Conservation (phyloP, 2,113 vertebrate species). For the Chamaetylas fuelleborni region DNA sequence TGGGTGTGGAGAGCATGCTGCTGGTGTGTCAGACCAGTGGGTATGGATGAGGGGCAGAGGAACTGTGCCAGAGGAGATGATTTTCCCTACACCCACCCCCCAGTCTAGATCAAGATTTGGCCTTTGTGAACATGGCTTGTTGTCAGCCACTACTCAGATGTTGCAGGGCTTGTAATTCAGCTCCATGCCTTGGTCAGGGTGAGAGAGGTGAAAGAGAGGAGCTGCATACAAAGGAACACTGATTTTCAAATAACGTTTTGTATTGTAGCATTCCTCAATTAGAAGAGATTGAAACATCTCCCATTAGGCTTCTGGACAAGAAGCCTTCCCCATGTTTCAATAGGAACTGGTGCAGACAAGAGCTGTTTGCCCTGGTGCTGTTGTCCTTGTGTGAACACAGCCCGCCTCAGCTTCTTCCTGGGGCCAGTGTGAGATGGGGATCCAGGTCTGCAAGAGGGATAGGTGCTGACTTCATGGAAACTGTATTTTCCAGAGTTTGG, state of each 20-base stretch:
- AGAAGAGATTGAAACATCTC: neutral
- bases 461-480: neutral
- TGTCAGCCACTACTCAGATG: neutral
- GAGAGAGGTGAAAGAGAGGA: neutral
- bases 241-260: neutral
- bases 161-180: neutral
- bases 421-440: neutral
- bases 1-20: neutral
- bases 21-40: accelerated
- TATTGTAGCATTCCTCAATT: neutral
- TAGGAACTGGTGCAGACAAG: neutral
- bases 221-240: accelerated
- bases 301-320: neutral
- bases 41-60: neutral
- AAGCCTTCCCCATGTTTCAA: neutral
- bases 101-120: neutral
- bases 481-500: neutral
- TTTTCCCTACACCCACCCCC: accelerated
- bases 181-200: neutral
- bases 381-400: accelerated
- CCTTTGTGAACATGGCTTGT: accelerated
- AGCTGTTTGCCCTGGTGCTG: accelerated
- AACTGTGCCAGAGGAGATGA: neutral
- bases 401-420: neutral
- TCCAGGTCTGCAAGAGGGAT: neutral